Conservation (phyloP, 2,113 vertebrate genomes). For the Anseranas semipalmata region DNA sequence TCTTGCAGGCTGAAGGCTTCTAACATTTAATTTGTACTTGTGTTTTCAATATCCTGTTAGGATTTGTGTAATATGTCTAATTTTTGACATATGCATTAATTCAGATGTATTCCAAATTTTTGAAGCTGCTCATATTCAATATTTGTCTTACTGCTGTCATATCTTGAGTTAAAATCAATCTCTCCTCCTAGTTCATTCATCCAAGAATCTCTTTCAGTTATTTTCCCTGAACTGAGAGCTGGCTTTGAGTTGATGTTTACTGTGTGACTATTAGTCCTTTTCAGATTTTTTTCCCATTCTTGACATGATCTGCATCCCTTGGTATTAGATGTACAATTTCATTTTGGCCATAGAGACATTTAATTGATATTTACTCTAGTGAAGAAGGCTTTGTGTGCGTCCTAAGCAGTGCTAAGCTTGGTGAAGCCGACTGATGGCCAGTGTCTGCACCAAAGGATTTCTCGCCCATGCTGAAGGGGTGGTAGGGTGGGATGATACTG, state of each 20-base stretch:
- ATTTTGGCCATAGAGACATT: neutral
- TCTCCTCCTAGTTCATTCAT: neutral
- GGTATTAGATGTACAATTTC: neutral
- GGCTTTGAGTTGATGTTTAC: neutral
- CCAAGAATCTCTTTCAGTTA: neutral
- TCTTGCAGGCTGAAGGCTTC: neutral
- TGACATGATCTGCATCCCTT: neutral
- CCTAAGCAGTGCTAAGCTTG: neutral
- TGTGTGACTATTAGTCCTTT: neutral
- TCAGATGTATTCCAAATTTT: neutral
- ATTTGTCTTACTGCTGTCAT: neutral
- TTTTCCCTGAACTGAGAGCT: neutral
- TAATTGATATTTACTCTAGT: neutral
- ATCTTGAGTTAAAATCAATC: neutral
- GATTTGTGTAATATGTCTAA: neutral
- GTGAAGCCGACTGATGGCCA: neutral
- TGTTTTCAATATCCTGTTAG: conserved; percentile 27
- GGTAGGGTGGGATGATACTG: neutral
- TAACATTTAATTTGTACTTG: neutral
- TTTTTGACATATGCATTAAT: neutral
- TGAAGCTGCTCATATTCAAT: neutral
- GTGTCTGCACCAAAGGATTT: neutral
- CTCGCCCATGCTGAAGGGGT: rapidly evolving
- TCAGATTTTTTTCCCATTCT: neutral
- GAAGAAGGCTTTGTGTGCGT: neutral